A percentile compares a stretch with the other conserved stretches of the same genome.
Conservation (phyloP, 2,888 invertebrate species). For the Trachelus tabidus region DNA sequence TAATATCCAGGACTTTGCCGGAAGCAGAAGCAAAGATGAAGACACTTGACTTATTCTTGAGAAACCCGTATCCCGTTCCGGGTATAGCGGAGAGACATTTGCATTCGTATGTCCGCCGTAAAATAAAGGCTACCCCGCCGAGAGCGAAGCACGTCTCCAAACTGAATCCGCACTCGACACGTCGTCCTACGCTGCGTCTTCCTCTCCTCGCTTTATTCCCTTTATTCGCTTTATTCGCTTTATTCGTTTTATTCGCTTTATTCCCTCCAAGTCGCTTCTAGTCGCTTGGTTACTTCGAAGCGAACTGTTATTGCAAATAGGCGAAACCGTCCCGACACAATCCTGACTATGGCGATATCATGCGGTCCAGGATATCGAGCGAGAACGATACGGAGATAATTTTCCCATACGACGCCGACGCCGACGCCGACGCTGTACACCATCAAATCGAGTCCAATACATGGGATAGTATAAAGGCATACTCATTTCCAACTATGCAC, state of each 20-base stretch:
- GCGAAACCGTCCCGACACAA: constrained; percentile 45
- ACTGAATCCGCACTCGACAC: constrained; percentile 45
- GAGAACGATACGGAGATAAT: constrained; percentile 48
- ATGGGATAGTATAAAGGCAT: not conserved
- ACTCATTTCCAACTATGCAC: not conserved
- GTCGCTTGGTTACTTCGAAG: constrained; percentile 15
- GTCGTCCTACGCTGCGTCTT: constrained; percentile 2
- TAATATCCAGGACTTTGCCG: not conserved
- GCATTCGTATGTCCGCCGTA: constrained; percentile 48
- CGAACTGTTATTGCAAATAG: constrained; percentile 54
- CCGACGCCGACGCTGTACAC: constrained; percentile 36
- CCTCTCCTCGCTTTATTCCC: constrained; percentile 6
- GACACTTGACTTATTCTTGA: not conserved
- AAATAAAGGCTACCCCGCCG: constrained; percentile 52
- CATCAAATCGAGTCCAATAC: constrained; percentile 43
- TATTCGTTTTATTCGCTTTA: constrained; percentile 16
- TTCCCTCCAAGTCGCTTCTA: constrained; percentile 20
- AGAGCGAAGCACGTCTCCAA: constrained; percentile 50
- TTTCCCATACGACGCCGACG: constrained; percentile 48
- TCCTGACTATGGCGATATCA: constrained; percentile 46
- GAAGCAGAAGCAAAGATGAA: not conserved
- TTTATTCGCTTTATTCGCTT: constrained; percentile 2
- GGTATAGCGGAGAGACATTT: constrained; percentile 33
- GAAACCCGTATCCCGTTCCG: not conserved
- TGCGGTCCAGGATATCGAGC: constrained; percentile 44